Evolutionary conservation across 1,140 invertebrate genomes (phyloP).

Genomic region (Cyphomyrmex costatus): DNA sequence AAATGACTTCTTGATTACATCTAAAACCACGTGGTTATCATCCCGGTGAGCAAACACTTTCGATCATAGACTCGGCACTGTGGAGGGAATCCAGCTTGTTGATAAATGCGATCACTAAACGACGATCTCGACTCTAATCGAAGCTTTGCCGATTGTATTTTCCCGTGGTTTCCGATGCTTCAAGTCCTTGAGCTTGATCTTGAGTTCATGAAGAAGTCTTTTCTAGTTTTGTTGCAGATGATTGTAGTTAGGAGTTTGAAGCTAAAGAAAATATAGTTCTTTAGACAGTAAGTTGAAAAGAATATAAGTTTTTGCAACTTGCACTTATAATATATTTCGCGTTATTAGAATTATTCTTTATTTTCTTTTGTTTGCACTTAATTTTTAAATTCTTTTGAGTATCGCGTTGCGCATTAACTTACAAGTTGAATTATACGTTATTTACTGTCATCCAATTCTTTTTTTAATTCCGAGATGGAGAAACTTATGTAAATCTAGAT

Average conservation of each 20-base stretch:
- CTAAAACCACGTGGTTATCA: conserved; percentile 52
- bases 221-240: conserved; percentile 16
- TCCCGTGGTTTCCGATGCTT: not conserved
- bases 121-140: conserved; percentile 39
- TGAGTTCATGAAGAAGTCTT: not conserved
- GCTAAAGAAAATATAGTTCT: not conserved
- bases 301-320: not conserved
- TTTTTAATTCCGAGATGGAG: not conserved
- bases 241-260: conserved; percentile 4
- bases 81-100: conserved; percentile 62
- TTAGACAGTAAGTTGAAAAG: not conserved
- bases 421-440: not conserved
- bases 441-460: not conserved
- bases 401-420: not conserved
- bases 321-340: not conserved
- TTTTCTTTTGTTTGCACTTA: not conserved
- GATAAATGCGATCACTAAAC: conserved; percentile 15
- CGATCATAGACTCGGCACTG: conserved; percentile 3
- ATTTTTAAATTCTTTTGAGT: not conserved
- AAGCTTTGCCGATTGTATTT: conserved; percentile 13
- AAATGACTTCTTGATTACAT: conserved; percentile 18
- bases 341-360: not conserved
- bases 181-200: not conserved
- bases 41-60: conserved; percentile 63
- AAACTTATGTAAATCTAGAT: no score